Evolutionary conservation across 2,797 vertebrate genomes (phyloP), one percentile per base, ranked within the genome.

Genomic region (Serranus cabrilla): DNA sequence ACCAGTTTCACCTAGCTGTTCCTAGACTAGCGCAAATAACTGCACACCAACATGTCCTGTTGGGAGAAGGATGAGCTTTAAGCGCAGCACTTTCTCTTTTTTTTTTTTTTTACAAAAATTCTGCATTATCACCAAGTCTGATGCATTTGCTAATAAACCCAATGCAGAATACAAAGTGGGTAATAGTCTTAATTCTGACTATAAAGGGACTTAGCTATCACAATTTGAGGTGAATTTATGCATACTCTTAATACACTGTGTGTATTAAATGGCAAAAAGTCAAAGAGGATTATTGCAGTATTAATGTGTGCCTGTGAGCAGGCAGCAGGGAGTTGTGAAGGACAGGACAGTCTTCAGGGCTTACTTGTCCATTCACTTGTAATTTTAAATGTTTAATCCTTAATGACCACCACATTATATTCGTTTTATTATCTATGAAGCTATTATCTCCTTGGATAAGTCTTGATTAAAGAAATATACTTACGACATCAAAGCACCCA

Each of bases 381-480:
- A 82, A 76, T 87, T 87, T 82, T 75, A 79, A 89, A 80, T 88
- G 84, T 88, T 89, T 86, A 88, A 87, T 90, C 81, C 77, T 83
- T 86, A 91, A 90, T 87, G 76, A 70, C 79, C 78, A 84, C 16
- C 70, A 71, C 80, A 85, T 85, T 88, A 82, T 80, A 80, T 87
- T 87, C 59, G 1, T 86, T 85, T 84, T 83, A 90, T 78, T 82
- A 89, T 90, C 86, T 81, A 70, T 58, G 70, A 86, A 76, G 72
- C 76, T 52, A 80, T 89, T 86, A 84, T 89, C 79, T 84, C 61
- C 68, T 45, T 49, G 71, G 76, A 76, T 83, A 81, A 76, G 77
- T 86, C 81, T 77, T 85, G 83, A 88, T 91, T 91, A 84, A 85
- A 90, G 81, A 90, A 91, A 89, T 78, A 89, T 69, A 73, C 78